Evolutionary conservation across 2,888 invertebrate species (phyloP), one percentile per base, ranked within the genome.

Genomic region (Synanthedon vespiformis): DNA sequence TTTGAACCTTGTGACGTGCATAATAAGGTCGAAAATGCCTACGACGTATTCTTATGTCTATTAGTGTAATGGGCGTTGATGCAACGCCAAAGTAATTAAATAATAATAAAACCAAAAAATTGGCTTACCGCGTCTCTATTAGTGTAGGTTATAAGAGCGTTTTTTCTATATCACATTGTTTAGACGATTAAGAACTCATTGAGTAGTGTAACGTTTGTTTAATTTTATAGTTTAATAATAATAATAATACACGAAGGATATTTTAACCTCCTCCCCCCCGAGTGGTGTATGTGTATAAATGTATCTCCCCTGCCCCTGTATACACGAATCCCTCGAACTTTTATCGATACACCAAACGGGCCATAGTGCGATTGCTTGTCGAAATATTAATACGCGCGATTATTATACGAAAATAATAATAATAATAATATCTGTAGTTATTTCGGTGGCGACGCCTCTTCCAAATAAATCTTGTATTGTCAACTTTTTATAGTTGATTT

Each of bases 131-230:
- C 77, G 70, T 80, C 79, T 80, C 75, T 80, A 74, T 63, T 72
- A 70, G 72, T 70, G 10, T 34, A 34, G 34, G 34, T 34, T 59
- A 58, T 77, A 78, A 78, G 78, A 74, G 69, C 77, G 74, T 78
- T 80, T 78, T 80, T 80, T 75, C 69, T 80, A 81, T 81, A 81
- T 80, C 77, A 78, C 80, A 79, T 77, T 71, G 65, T 69, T 71
- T 75, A 75, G 69, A 34, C 34, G 60, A 34, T 44, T 82, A 78
- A 77, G 75, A 44, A 13, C 14, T 13, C 6, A 14, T 44, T 44
- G 34, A 44, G 44, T n/a, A 13, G 44, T 44, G 44, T 44, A 44
- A 44, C 44, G 44, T 50, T 13, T 27, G n/a, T 13, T 44, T 44
- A 13, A 44, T 44, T 44, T 44, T 44, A 34, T 34, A 34, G 34